These are phyloP conservation scores for Rhyacichthys aspro DNA, from an alignment of 2,797 vertebrate species.

Conservation along the genomic window DNA sequence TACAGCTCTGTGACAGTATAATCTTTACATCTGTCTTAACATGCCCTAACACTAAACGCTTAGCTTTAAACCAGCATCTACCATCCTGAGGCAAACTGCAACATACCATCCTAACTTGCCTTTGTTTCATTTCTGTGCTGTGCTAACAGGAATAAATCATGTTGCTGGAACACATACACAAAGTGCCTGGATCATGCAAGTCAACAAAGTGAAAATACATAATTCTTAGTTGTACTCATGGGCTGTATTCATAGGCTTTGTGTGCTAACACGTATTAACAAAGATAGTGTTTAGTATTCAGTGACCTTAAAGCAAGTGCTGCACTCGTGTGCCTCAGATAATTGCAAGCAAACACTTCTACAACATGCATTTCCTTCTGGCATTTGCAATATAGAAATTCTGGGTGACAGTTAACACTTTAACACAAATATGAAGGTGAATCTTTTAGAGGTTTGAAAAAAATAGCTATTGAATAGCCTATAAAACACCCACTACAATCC, in stretches of 20 bases:
- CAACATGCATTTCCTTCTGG: slow-evolving; percentile 81
- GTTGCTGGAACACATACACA: slow-evolving; percentile 72
- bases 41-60: slow-evolving; percentile 51
- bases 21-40: slow-evolving; percentile 54
- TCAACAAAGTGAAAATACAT: slow-evolving; percentile 62
- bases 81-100: slow-evolving; percentile 35
- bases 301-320: slow-evolving; percentile 45
- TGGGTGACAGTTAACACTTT: slow-evolving; percentile 75
- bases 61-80: slow-evolving; percentile 29
- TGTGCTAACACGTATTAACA: slow-evolving; percentile 7
- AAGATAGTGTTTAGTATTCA: slow-evolving; percentile 26
- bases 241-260: slow-evolving; percentile 13
- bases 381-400: slow-evolving; percentile 83
- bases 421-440: background rate
- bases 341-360: slow-evolving; percentile 80
- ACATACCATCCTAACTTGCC: slow-evolving; percentile 27
- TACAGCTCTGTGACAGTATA: slow-evolving; percentile 33
- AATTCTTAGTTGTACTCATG: slow-evolving; percentile 38
- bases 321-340: slow-evolving; percentile 58
- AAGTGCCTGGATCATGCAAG: slow-evolving; percentile 75
- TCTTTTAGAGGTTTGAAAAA: too few species aligned
- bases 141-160: slow-evolving; percentile 62
- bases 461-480: too few species aligned
- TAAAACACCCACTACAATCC: too few species aligned
- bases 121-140: slow-evolving; percentile 25